phyloP scores from a whole-genome alignment of 37 sponge, comb jelly and placozoan genomes.

The Dysidea cf. avara region DNA sequence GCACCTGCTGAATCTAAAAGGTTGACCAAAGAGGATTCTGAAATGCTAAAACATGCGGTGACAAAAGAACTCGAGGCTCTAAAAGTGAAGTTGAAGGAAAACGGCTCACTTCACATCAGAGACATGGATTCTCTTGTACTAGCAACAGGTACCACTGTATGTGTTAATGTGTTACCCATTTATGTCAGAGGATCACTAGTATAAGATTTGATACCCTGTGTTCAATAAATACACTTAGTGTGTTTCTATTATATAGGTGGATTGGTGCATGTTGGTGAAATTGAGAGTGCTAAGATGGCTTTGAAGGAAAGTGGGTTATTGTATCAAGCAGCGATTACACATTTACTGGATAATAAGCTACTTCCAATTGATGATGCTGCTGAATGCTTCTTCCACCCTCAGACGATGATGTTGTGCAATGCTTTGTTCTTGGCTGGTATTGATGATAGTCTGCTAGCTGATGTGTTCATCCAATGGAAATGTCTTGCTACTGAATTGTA shows the following conservation, averaged over 20 bases:
- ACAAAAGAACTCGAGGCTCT: constrained; percentile 7
- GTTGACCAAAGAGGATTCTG: constrained; percentile 6
- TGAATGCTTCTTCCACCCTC: constrained; percentile 17
- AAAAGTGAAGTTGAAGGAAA: not conserved
- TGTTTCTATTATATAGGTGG: constrained; percentile 12
- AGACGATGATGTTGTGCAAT: constrained; percentile 26
- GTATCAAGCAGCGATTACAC: constrained; percentile 3
- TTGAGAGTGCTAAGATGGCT: not conserved
- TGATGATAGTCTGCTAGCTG: constrained; percentile 5
- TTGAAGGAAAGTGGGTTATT: constrained; percentile 21
- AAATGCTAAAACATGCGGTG: not conserved
- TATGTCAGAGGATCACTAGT: too few species aligned
- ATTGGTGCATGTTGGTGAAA: constrained; percentile 28
- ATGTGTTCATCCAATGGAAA: constrained; percentile 21
- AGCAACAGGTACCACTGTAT: constrained; percentile 29
- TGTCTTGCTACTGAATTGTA: constrained; percentile 24
- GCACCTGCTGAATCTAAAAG: not conserved
- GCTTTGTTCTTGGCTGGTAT: constrained; percentile 20
- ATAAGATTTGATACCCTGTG: not conserved
- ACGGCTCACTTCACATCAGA: constrained; percentile 11
- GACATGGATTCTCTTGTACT: constrained; percentile 35
- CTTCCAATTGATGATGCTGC: constrained; percentile 16
- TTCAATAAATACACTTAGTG: not conserved
- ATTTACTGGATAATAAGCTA: constrained; percentile 2
- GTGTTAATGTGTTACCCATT: too few species aligned